These are phyloP conservation scores for Hemistola chrysoprasaria DNA, from an alignment of 2,888 invertebrate genomes.

Conservation along the genomic window DNA sequence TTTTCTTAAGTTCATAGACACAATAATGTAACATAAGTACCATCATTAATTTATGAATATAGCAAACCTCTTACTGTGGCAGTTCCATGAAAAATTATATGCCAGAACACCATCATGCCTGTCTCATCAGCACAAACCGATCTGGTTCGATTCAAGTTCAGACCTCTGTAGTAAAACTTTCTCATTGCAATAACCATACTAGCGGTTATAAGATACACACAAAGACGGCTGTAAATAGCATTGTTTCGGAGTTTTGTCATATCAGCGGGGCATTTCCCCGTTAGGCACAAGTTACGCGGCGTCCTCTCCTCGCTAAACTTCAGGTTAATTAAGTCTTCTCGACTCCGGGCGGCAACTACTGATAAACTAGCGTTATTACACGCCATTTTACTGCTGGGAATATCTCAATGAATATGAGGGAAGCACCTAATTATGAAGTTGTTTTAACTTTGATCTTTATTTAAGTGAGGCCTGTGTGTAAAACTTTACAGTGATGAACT, in stretches of 20 bases:
- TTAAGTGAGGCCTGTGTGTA: neutral
- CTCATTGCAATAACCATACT: conserved; percentile 58
- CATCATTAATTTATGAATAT: too few species aligned
- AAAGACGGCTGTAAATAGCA: conserved; percentile 46
- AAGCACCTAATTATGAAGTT: conserved; percentile 20
- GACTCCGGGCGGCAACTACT: conserved; percentile 43
- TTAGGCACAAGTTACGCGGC: conserved; percentile 44
- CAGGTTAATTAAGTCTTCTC: conserved; percentile 69
- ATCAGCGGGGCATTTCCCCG: conserved; percentile 37
- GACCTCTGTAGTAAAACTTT: conserved; percentile 48
- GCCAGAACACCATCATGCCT: too few species aligned
- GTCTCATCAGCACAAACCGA: too few species aligned
- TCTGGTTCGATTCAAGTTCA: too few species aligned
- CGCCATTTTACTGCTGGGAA: conserved; percentile 36
- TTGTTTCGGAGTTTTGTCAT: conserved; percentile 67
- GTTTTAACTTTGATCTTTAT: conserved; percentile 1
- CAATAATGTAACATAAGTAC: too few species aligned
- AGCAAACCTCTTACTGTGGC: too few species aligned
- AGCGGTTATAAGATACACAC: conserved; percentile 25
- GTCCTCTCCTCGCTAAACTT: conserved; percentile 51
- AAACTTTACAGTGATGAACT: neutral
- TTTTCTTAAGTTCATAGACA: neutral
- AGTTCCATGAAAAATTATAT: too few species aligned
- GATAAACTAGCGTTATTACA: conserved; percentile 57
- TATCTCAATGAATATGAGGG: conserved; percentile 23